phyloP scores from a whole-genome alignment of 1,140 invertebrate genomes.

The Procambarus clarkii region DNA sequence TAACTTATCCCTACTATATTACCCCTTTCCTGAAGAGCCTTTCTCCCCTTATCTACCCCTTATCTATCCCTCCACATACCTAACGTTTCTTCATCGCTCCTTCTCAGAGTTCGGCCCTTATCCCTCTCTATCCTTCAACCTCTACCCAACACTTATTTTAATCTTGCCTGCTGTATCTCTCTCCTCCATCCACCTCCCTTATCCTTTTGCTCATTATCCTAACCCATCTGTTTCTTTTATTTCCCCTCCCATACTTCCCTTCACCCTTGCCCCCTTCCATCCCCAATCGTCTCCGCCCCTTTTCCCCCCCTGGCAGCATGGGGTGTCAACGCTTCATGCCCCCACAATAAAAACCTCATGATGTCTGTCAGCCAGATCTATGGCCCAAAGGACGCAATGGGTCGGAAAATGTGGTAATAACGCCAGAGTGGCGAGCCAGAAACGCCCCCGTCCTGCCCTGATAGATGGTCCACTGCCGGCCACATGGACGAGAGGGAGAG shows the following conservation, averaged over 20 bases:
- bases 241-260: not conserved
- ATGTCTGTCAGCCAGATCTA: conserved; percentile 43
- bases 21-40: not conserved
- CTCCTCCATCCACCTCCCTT: not conserved
- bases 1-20: not conserved
- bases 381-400: conserved; percentile 41
- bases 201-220: not conserved
- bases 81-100: not conserved
- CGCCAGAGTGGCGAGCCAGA: conserved; percentile 35
- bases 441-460: conserved; percentile 18
- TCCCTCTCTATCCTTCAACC: no score
- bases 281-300: not conserved
- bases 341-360: conserved; percentile 35
- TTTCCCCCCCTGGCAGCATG: not conserved
- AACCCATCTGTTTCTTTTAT: not conserved
- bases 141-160: no score
- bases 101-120: no score
- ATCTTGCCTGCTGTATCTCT: no score
- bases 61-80: not conserved
- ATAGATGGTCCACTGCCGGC: conserved; percentile 24
- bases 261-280: not conserved
- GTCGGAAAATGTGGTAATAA: conserved; percentile 50
- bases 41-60: not conserved
- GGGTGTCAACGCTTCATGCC: conserved; percentile 22
- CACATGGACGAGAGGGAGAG: not conserved